A percentile compares a stretch with the other conserved stretches of the same genome.
Conservation (phyloP, 2,797 vertebrate species). For the Helarctos malayanus region DNA sequence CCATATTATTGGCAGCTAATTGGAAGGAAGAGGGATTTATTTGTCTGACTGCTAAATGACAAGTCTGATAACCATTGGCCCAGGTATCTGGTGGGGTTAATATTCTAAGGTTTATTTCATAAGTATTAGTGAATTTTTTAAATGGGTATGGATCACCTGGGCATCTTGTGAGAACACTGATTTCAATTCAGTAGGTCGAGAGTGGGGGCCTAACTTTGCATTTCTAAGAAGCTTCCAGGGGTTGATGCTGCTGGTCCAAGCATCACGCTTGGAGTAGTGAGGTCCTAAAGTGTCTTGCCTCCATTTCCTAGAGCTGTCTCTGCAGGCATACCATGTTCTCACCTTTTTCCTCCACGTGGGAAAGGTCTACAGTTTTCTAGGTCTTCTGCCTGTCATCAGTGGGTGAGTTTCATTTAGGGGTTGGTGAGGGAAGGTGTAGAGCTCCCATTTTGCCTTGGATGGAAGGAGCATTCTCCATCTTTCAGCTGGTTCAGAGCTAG, state of each 20-base stretch:
- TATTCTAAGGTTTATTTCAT: not conserved
- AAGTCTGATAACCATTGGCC: not conserved
- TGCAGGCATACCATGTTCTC: not conserved
- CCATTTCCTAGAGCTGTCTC: not conserved
- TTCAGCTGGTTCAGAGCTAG: not conserved
- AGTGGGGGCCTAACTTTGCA: not conserved
- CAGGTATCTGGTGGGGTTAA: not conserved
- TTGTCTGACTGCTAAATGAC: not conserved
- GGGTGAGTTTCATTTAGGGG: not conserved
- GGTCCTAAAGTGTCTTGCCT: not conserved
- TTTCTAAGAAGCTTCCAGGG: not conserved
- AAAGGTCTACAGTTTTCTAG: not conserved
- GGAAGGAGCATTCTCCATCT: not conserved
- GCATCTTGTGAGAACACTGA: not conserved
- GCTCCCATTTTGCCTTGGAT: not conserved
- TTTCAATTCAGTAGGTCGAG: not conserved
- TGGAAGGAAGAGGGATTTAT: not conserved
- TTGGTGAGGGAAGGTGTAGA: not conserved
- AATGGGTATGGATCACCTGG: not conserved
- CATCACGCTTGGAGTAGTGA: not conserved
- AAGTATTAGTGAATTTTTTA: not conserved
- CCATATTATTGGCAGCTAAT: not conserved
- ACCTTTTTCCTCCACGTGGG: not conserved
- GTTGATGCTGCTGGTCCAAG: not conserved
- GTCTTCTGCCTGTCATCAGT: not conserved